Base-by-base conservation (phyloP, 1,140 invertebrate species). In the Monochamus saltuarius region DNA sequence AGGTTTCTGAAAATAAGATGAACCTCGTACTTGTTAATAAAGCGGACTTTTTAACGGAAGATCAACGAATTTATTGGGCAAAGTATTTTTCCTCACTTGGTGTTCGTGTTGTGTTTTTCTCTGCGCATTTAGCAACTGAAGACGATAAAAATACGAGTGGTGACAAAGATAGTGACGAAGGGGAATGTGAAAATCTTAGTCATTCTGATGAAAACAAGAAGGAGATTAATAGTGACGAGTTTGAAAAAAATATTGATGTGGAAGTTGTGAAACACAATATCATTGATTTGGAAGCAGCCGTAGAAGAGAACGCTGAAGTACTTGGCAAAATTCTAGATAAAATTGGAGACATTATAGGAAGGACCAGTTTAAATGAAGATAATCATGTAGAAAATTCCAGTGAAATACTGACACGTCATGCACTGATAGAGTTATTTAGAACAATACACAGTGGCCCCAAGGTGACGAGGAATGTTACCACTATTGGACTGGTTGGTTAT, bases 401-500 rank as follows among this genome's bases (percentile, higher is more conserved):
- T 55, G 79, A 84, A 53, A 72, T 88, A 53, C 77, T 86, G 58
- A 79, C 80, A 9, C 80, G 83, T 62, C 78, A 83, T 55, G 81
- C 83, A 71, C 75, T 88, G 13, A 83, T 89, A 47, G 75, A 82
- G 56, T 80, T 95, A 10, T 87, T 97, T 36, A 86, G 83, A 68
- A 80, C 73, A 14, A 78, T 91, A 37, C 85, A 88, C 68, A 76
- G 66, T 59, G 80, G 76, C 0, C 67, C 75, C 55, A 88, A 83
- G 61, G 80, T 83, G 63, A 84, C 78, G 2, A 74, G 80, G 42
- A 79, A 76, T 40, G 72, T 87, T 10, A 84, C 87, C 0, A 94
- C 92, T 36, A 85, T 98, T 63, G 95, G 95, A 40, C 83, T 98
- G 77, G 94, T 98, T 66, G 97, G 98, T 0, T 99, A 99, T 82